Evolutionary conservation across 2,797 vertebrate genomes (phyloP).

Genomic region (Eutrigla gurnardus): DNA sequence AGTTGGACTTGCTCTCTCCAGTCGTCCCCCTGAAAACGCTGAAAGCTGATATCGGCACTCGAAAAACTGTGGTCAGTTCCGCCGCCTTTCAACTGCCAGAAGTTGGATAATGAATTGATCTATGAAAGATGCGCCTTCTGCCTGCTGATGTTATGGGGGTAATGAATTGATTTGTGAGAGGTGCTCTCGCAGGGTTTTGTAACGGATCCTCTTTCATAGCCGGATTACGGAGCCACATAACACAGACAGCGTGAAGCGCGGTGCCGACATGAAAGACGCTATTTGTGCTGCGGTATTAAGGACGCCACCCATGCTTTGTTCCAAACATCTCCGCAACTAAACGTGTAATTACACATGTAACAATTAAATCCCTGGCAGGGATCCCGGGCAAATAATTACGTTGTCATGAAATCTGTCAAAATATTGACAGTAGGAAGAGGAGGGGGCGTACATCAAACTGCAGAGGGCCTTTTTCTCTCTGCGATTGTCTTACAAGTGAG

Average conservation of each 20-base stretch:
- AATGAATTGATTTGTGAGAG: constrained; percentile 84
- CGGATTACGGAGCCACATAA: constrained; percentile 70
- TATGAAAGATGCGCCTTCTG: constrained; percentile 76
- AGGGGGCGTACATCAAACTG: constrained; percentile 64
- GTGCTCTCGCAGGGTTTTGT: constrained; percentile 67
- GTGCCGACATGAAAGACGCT: constrained; percentile 69
- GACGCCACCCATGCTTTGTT: constrained; percentile 71
- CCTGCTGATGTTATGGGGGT: constrained; percentile 69
- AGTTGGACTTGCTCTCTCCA: constrained; percentile 36
- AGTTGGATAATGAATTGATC: constrained; percentile 80
- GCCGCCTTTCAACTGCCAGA: constrained; percentile 76
- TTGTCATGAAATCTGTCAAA: constrained; percentile 83
- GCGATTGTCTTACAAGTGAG: constrained; percentile 71
- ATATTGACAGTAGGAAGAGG: constrained; percentile 81
- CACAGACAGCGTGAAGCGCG: constrained; percentile 56
- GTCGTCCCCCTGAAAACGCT: constrained; percentile 62
- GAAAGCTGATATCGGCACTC: constrained; percentile 78
- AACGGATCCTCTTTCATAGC: constrained; percentile 75
- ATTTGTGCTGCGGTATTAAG: constrained; percentile 75
- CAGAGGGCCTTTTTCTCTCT: constrained; percentile 40
- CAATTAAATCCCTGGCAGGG: constrained; percentile 84
- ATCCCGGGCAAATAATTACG: constrained; percentile 80
- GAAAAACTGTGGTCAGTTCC: constrained; percentile 75
- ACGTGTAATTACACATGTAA: constrained; percentile 84
- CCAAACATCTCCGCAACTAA: constrained; percentile 71